Evolutionary conservation across 2,797 vertebrate genomes (phyloP), one percentile per base, ranked within the genome.

Genomic region (Rousettus madagascariensis): DNA sequence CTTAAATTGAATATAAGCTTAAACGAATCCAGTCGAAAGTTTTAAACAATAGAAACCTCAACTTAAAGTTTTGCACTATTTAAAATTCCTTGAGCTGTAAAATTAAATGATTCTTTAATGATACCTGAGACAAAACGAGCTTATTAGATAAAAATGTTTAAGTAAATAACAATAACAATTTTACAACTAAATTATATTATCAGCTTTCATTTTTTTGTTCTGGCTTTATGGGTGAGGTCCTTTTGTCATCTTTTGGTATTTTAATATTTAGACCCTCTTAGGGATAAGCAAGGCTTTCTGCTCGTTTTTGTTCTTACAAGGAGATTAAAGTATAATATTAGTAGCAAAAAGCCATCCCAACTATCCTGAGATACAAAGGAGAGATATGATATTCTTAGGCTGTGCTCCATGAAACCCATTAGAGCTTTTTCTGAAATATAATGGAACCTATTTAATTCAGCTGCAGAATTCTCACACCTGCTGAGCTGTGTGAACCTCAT

Each of bases 381-480:
- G 28, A 85, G 33, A 77, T 11, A 38, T 6, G 80, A 88, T 96
- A 93, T 95, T 95, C 97, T 95, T 94, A 86, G 95, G 78, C n/a
- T 33, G 19, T 66, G 87, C 69, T 86, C 90, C 55, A 59, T 10
- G 96, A 95, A 96, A 96, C 72, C 90, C 87, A 96, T 95, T 93
- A 87, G 82, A 88, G 53, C n/a, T 77, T 85, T 91, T 93, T 95
- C 93, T 89, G 78, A 95, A 95, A 89, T 95, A 95, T 88, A 96
- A 94, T 86, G 68, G 83, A 72, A 59, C 49, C 87, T 97, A 86
- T 86, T 96, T 96, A 96, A 97, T 96, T 96, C 95, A 91, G 83
- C 28, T 26, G 20, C 82, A 94, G 94, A 96, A 93, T 92, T 92
- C 96, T 96, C 95, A 95, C 88, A 95, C 96, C 95, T 86, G 91